Conservation (phyloP, 2,888 invertebrate genomes). For the Tenthredo livida region DNA sequence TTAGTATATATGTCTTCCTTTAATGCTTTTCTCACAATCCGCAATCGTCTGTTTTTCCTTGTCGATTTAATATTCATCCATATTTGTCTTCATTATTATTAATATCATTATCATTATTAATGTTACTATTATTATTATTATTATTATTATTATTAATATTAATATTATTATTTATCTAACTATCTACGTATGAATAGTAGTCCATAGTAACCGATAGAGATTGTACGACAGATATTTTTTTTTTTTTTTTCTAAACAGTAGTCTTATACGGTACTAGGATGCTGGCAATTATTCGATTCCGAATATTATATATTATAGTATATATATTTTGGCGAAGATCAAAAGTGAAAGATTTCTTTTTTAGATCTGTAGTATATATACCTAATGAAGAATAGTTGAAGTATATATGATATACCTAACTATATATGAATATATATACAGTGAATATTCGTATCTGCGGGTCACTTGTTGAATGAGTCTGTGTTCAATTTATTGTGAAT, state of each 20-base stretch:
- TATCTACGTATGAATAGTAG: conserved; percentile 61
- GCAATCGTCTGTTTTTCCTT: background rate
- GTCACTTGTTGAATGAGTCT: too few species aligned
- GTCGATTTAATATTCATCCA: conserved; percentile 2
- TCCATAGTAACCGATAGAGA: conserved; percentile 65
- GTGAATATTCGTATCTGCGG: too few species aligned
- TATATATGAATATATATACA: too few species aligned
- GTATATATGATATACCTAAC: background rate
- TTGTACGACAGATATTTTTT: conserved; percentile 65
- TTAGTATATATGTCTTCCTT: background rate
- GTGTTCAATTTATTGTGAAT: too few species aligned
- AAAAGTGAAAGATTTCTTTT: background rate
- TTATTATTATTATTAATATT: conserved; percentile 29
- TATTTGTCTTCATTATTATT: conserved; percentile 5
- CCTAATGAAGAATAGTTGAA: background rate
- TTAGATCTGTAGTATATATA: background rate
- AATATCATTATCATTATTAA: conserved; percentile 14
- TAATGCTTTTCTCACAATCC: background rate
- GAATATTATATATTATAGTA: background rate
- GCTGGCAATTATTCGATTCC: conserved; percentile 51
- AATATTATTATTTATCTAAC: conserved; percentile 60
- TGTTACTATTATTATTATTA: background rate
- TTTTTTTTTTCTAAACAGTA: conserved; percentile 45
- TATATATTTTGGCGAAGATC: background rate
- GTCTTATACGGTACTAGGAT: conserved; percentile 60